These are phyloP conservation scores for Automeris io DNA, from an alignment of 2,888 invertebrate genomes.

Conservation along the genomic window DNA sequence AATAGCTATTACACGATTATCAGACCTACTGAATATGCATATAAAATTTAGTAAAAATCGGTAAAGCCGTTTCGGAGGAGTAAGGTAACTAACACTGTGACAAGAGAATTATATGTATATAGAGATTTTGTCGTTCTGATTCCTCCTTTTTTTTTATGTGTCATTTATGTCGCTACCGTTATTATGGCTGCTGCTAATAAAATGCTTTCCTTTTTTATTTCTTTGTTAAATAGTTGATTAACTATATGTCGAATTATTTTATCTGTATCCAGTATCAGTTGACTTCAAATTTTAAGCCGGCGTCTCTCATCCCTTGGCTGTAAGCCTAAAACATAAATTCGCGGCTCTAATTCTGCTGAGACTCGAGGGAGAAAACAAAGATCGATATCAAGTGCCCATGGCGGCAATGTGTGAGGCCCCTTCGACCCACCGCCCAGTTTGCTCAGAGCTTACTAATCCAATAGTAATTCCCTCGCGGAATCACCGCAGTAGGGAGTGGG, in stretches of 20 bases:
- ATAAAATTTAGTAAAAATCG: too few relatives aligned
- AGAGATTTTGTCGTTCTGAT: too few relatives aligned
- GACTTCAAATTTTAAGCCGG: constrained; percentile 34
- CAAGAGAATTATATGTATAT: too few relatives aligned
- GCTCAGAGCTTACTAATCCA: constrained; percentile 45
- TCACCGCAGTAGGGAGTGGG: constrained; percentile 31
- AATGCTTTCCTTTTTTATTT: too few relatives aligned
- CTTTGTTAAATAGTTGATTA: constrained; percentile 1
- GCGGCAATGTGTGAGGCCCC: constrained; percentile 59
- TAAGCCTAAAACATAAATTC: constrained; percentile 59
- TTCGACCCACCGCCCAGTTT: constrained; percentile 44
- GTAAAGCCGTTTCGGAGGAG: too few relatives aligned
- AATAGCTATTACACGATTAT: too few relatives aligned
- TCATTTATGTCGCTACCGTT: too few relatives aligned
- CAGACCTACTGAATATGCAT: too few relatives aligned
- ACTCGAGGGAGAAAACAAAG: constrained; percentile 67
- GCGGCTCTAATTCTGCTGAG: constrained; percentile 64
- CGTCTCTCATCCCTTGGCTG: constrained; percentile 34
- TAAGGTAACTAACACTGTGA: too few relatives aligned
- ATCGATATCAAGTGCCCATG: constrained; percentile 70
- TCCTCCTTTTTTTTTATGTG: too few relatives aligned
- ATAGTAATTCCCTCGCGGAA: constrained; percentile 35
- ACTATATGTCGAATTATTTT: constrained; percentile 16
- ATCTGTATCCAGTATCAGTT: constrained; percentile 30
- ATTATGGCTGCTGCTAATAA: too few relatives aligned